phyloP scores from a whole-genome alignment of 2,113 vertebrate species.

The Neopipo cinnamomea region DNA sequence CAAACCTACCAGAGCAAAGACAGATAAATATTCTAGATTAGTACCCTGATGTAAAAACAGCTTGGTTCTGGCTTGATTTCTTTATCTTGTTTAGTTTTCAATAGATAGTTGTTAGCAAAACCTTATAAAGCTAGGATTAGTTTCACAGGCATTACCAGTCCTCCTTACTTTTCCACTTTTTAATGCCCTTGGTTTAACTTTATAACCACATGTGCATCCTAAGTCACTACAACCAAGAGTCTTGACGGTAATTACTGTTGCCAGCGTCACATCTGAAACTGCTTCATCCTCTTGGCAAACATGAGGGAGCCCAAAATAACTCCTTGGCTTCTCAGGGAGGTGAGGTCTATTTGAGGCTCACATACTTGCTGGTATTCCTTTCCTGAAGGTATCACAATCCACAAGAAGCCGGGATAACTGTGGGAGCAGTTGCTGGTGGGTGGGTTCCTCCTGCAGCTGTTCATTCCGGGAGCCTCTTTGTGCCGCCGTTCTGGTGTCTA shows the following conservation, averaged over 20 bases:
- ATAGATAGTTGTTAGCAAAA: not conserved
- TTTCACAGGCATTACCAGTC: not conserved
- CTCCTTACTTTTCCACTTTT: not conserved
- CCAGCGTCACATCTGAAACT: not conserved
- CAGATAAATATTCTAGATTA: not conserved
- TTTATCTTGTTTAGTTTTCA: not conserved
- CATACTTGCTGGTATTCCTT: not conserved
- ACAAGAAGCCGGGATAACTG: not conserved
- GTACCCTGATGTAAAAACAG: not conserved
- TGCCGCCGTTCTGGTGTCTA: conserved; percentile 39
- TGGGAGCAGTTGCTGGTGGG: not conserved
- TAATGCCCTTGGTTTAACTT: not conserved
- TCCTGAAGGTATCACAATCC: not conserved
- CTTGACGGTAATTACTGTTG: not conserved
- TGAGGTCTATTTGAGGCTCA: not conserved
- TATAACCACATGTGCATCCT: not conserved
- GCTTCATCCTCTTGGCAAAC: not conserved
- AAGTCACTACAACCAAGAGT: not conserved
- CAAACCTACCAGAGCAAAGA: not conserved
- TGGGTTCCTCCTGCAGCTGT: conserved; percentile 58
- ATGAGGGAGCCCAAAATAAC: conserved; percentile 8
- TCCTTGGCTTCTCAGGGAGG: not conserved
- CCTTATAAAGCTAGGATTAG: not conserved
- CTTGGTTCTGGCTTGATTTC: not conserved
- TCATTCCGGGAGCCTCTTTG: conserved; percentile 59